phyloP scores from a whole-genome alignment of 1,140 invertebrate genomes.

The Planococcus citri region DNA sequence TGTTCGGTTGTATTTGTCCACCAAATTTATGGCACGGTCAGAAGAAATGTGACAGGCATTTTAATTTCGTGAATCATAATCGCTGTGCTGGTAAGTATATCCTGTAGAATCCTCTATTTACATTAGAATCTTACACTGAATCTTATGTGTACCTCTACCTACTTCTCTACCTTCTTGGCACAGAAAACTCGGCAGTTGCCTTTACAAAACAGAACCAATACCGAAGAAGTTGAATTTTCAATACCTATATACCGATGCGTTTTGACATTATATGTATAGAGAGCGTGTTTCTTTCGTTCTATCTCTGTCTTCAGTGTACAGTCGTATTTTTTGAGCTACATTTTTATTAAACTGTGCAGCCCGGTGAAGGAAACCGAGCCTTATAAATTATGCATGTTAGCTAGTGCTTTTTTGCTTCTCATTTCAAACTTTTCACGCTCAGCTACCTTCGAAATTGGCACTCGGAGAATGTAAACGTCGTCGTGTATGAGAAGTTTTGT shows the following conservation, averaged over 20 bases:
- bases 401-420: background rate
- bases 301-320: too few species aligned
- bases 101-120: too few species aligned
- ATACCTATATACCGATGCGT: background rate
- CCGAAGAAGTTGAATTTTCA: background rate
- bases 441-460: background rate
- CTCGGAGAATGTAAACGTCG: background rate
- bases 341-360: too few species aligned
- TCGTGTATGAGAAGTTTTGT: too few species aligned
- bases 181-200: too few species aligned
- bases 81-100: slow-evolving; percentile 81
- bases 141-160: too few species aligned
- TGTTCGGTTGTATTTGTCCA: slow-evolving; percentile 83
- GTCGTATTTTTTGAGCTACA: too few species aligned
- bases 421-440: background rate
- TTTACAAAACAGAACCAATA: too few species aligned
- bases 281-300: background rate
- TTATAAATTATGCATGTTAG: background rate
- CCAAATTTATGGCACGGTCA: slow-evolving; percentile 61
- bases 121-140: background rate
- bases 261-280: background rate
- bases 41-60: slow-evolving; percentile 71
- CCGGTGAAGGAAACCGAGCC: too few species aligned
- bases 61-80: slow-evolving; percentile 75
- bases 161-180: too few species aligned